Percentiles rank a stretch among this genome's conserved stretches.
Evolutionary conservation across 2,888 invertebrate genomes (phyloP).

Genomic region (Archaeoteleia sp.): DNA sequence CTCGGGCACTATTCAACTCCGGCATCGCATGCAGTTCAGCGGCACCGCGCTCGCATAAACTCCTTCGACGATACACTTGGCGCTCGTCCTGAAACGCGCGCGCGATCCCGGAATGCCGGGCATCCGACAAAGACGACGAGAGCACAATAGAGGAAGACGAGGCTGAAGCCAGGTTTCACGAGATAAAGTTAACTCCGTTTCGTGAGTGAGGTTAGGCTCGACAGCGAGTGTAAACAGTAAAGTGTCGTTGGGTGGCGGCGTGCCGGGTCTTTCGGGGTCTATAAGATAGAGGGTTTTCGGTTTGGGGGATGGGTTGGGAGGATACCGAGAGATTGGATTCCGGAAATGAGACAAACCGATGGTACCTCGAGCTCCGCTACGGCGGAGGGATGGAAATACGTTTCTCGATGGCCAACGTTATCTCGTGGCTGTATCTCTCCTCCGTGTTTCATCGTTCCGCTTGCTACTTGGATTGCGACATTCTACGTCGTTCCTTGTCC

Average conservation of each 20-base stretch:
- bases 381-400: slow-evolving; percentile 64
- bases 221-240: slow-evolving; percentile 42
- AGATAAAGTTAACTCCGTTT: slow-evolving; percentile 62
- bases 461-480: slow-evolving; percentile 36
- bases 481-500: no score
- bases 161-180: slow-evolving; percentile 39
- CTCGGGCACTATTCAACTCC: slow-evolving; percentile 48
- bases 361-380: slow-evolving; percentile 59
- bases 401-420: slow-evolving; percentile 66
- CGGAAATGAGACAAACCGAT: slow-evolving; percentile 73
- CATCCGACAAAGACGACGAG: slow-evolving; percentile 26
- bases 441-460: slow-evolving; percentile 23
- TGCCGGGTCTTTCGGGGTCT: slow-evolving; percentile 10
- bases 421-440: slow-evolving; percentile 64
- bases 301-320: slow-evolving; percentile 26
- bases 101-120: slow-evolving; percentile 33
- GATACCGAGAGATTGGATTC: slow-evolving; percentile 70
- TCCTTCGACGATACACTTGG: slow-evolving; percentile 64
- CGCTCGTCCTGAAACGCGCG: slow-evolving; percentile 61
- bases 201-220: slow-evolving; percentile 56
- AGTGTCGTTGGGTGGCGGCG: slow-evolving; percentile 42
- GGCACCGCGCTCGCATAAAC: slow-evolving; percentile 60
- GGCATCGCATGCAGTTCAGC: slow-evolving; percentile 48
- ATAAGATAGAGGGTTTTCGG: background rate
- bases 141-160: slow-evolving; percentile 19